phyloP scores from a whole-genome alignment of 1,140 invertebrate species.

The Bombus waltoni region DNA sequence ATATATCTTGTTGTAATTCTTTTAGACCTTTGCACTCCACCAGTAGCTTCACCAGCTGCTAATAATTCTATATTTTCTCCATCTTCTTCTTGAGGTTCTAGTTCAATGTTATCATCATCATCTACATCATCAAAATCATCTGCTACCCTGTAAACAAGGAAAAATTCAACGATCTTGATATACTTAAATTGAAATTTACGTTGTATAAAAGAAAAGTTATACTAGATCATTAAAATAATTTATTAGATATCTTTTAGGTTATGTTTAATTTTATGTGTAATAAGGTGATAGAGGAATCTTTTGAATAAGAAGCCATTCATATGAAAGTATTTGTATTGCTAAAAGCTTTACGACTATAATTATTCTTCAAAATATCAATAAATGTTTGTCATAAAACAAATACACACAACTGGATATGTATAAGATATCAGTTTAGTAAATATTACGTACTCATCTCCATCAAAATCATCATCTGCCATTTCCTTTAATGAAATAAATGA shows the following conservation, averaged over 20 bases:
- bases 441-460: constrained; percentile 88
- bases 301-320: too few species aligned
- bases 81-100: constrained; percentile 85
- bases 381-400: background rate
- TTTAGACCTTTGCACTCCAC: constrained; percentile 91
- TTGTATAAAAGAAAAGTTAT: background rate
- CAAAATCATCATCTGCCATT: constrained; percentile 91
- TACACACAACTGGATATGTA: background rate
- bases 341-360: too few species aligned
- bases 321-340: too few species aligned
- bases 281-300: too few species aligned
- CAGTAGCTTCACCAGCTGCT: constrained; percentile 87
- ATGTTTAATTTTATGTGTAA: background rate
- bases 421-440: constrained; percentile 6
- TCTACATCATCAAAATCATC: constrained; percentile 92
- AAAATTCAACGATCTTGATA: background rate
- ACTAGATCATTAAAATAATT: background rate
- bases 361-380: too few species aligned
- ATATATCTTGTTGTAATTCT: constrained; percentile 95
- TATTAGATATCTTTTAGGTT: background rate
- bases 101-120: constrained; percentile 89
- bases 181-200: background rate
- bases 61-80: constrained; percentile 89
- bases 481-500: background rate
- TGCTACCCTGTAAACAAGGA: constrained; percentile 81